Percentiles rank a stretch among this genome's conserved stretches.
Conservation (phyloP, 2,113 vertebrate species). For the Grantiella picta region DNA sequence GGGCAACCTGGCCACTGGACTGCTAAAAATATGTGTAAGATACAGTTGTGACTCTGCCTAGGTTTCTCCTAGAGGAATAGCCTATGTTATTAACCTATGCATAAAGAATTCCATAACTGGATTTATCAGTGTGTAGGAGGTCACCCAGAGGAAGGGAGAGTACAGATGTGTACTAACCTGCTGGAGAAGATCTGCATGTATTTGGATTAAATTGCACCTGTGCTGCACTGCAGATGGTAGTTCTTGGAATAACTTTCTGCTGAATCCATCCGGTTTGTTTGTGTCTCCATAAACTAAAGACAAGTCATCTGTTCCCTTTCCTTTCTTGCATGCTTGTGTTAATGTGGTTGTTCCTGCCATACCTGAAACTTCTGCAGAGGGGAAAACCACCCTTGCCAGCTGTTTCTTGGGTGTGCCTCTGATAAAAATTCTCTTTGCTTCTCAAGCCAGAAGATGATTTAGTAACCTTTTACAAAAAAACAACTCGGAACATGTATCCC, state of each 20-base stretch:
- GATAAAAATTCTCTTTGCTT: constrained; percentile 24
- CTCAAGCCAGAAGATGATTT: background rate
- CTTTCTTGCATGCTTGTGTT: background rate
- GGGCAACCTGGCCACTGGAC: background rate
- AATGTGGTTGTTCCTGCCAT: background rate
- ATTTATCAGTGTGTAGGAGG: background rate
- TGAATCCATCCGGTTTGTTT: background rate
- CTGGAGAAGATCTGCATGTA: background rate
- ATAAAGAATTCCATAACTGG: background rate
- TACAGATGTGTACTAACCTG: background rate
- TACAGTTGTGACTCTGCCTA: background rate
- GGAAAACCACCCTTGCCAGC: background rate
- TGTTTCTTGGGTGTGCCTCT: constrained; percentile 26
- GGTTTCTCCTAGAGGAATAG: background rate
- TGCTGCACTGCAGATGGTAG: background rate
- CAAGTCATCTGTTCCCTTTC: background rate
- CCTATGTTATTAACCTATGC: background rate
- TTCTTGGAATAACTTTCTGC: background rate
- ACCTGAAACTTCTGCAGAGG: constrained; percentile 17
- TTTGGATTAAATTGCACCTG: background rate
- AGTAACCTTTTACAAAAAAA: background rate
- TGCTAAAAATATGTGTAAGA: background rate
- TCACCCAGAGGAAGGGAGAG: background rate
- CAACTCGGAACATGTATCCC: background rate
- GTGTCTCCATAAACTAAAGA: background rate